Base-by-base conservation (phyloP, 2,888 invertebrate genomes). In the Polietes domitor region DNA sequence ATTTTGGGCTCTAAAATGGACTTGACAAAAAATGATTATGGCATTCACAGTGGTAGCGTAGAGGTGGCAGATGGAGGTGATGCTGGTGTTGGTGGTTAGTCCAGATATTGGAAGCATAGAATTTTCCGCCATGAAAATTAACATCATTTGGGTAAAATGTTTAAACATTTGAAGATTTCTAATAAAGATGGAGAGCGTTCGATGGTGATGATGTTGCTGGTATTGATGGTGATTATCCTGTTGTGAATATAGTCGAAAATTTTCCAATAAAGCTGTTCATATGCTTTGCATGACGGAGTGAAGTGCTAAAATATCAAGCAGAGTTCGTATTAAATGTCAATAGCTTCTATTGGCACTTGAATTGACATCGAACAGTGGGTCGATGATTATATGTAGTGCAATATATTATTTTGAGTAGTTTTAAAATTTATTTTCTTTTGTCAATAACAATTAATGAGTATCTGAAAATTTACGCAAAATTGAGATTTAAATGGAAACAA, bases 121-220 rank as follows among this genome's bases (percentile, higher is more conserved):
- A 32, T 32, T 37, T 37, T 3, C 9, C 37, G 47, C 47, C 15
- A n/a, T 7, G n/a, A 15, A 47, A 47, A 47, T 47, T 47, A n/a
- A 47, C 47, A 47, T 15, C 1, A n/a, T 47, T 47, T 47, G 15
- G 47, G 37, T 7, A 37, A 37, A 37, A 37, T 37, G 37, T 9
- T 47, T n/a, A 47, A n/a, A 47, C 2, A 47, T n/a, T 47, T n/a
- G 2, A 2, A n/a, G 41, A 21, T 21, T 24, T 21, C 12, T 53
- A 53, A 53, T 21, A 19, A 53, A 10, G 32, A 37, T 37, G 4
- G 17, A 15, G 61, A 21, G 4, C 55, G n/a, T 61, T 61, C 24
- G 28, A 61, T 76, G 58, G 47, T 41, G 78, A 12, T 24, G 50
- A 43, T 43, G 47, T n/a, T 50, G 41, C n/a, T 1, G 28, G 41